phyloP scores from a whole-genome alignment of 37 sponge, comb jelly and placozoan species.

The Lycopodina hypogea region DNA sequence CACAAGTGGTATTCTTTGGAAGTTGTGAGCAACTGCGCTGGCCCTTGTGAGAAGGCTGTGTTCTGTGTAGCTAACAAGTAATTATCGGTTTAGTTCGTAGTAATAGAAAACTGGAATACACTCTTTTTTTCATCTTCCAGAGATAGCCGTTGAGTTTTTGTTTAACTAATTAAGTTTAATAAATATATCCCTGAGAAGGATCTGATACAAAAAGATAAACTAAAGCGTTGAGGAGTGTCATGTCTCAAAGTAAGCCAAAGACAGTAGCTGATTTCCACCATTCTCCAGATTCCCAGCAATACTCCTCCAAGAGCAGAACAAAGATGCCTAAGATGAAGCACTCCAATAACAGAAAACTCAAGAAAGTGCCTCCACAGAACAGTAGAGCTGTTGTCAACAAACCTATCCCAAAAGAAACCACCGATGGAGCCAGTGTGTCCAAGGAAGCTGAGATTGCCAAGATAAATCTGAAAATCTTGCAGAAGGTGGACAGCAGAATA shows the following conservation, averaged over 20 bases:
- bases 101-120: too few relatives aligned
- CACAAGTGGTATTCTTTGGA: too few relatives aligned
- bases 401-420: not conserved
- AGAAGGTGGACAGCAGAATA: conserved; percentile 30
- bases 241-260: conserved; percentile 2
- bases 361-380: not conserved
- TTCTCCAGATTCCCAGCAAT: not conserved
- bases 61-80: not conserved
- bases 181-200: too few relatives aligned
- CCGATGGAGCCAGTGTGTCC: not conserved
- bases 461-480: conserved; percentile 54
- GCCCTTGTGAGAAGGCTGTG: not conserved
- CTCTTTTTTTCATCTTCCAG: not conserved
- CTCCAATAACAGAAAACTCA: not conserved
- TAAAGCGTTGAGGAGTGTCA: not conserved
- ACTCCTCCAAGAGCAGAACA: not conserved
- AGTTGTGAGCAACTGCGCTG: too few relatives aligned
- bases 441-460: conserved; percentile 15
- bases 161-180: too few relatives aligned
- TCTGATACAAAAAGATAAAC: not conserved
- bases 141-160: too few relatives aligned
- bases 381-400: too few relatives aligned
- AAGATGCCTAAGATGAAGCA: not conserved
- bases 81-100: too few relatives aligned
- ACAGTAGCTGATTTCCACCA: not conserved